Percentiles rank a stretch among this genome's conserved stretches.
Conservation (phyloP, 2,888 invertebrate genomes). For the Drosophila suboccidentalis region DNA sequence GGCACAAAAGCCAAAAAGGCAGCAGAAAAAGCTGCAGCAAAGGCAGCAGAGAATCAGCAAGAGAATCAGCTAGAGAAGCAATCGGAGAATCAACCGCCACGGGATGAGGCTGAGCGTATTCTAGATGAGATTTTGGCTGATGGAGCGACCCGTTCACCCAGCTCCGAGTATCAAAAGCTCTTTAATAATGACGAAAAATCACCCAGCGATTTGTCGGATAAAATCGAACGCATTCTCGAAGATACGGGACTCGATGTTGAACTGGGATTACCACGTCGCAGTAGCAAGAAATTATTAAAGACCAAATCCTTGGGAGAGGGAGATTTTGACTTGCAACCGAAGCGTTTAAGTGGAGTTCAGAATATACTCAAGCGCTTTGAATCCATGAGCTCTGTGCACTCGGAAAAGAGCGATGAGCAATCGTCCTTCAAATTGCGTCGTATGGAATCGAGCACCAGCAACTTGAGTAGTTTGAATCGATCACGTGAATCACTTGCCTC, state of each 20-base stretch:
- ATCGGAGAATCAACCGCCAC: conserved; percentile 41
- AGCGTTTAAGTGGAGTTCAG: conserved; percentile 73
- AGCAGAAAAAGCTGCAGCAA: conserved; percentile 36
- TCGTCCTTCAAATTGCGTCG: conserved; percentile 75
- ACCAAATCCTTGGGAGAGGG: conserved; percentile 82
- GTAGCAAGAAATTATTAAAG: conserved; percentile 75
- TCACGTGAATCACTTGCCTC: conserved; percentile 81
- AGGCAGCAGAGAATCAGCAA: conserved; percentile 3
- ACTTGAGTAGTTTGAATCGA: conserved; percentile 80
- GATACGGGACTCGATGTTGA: conserved; percentile 83
- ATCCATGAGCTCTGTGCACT: conserved; percentile 82
- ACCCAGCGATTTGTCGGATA: conserved; percentile 85
- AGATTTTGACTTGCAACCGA: conserved; percentile 68
- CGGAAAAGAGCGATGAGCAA: conserved; percentile 73
- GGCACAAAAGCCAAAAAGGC: conserved; percentile 77
- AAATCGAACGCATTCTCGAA: conserved; percentile 83
- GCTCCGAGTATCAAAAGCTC: conserved; percentile 83
- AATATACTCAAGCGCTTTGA: conserved; percentile 83
- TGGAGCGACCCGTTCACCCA: conserved; percentile 81
- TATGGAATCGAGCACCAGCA: conserved; percentile 82
- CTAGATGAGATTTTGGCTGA: conserved; percentile 83
- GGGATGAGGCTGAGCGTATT: conserved; percentile 82
- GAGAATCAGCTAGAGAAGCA: not conserved
- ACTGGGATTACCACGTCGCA: conserved; percentile 72
- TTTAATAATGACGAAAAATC: conserved; percentile 84